Conservation (phyloP, 1,140 invertebrate species). For the Bombus waltoni region DNA sequence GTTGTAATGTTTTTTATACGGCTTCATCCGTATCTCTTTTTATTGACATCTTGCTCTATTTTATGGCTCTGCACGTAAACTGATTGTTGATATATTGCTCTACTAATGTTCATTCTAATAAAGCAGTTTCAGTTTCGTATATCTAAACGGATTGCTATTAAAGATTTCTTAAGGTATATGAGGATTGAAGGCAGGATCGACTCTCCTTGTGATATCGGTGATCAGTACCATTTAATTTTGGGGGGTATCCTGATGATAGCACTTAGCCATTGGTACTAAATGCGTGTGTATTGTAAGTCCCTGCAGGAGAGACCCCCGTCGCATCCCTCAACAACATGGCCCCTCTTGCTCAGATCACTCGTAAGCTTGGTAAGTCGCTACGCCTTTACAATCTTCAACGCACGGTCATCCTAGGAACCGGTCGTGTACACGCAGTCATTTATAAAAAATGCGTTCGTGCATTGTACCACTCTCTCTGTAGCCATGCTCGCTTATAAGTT, state of each 20-base stretch:
- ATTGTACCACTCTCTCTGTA: slow-evolving; percentile 26
- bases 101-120: slow-evolving; percentile 43
- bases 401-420: slow-evolving; percentile 73
- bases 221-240: slow-evolving; percentile 61
- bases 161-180: slow-evolving; percentile 64
- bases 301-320: slow-evolving; percentile 85
- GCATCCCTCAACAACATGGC: slow-evolving; percentile 86
- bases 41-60: slow-evolving; percentile 1
- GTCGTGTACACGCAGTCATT: slow-evolving; percentile 49
- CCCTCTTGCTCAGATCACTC: slow-evolving; percentile 87
- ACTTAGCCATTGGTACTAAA: slow-evolving; percentile 83
- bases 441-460: slow-evolving; percentile 51
- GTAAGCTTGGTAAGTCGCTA: slow-evolving; percentile 86
- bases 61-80: slow-evolving; percentile 9
- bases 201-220: slow-evolving; percentile 55
- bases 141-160: slow-evolving; percentile 46
- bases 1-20: slow-evolving; percentile 3
- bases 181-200: slow-evolving; percentile 54
- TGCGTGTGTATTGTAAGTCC: slow-evolving; percentile 82
- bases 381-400: slow-evolving; percentile 66
- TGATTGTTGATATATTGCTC: slow-evolving; percentile 7
- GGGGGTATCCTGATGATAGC: slow-evolving; percentile 64
- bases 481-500: slow-evolving; percentile 53
- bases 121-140: slow-evolving; percentile 55
- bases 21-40: slow-evolving; percentile 8